phyloP scores from a whole-genome alignment of 2,797 vertebrate genomes.

The Nothura maculosa region DNA sequence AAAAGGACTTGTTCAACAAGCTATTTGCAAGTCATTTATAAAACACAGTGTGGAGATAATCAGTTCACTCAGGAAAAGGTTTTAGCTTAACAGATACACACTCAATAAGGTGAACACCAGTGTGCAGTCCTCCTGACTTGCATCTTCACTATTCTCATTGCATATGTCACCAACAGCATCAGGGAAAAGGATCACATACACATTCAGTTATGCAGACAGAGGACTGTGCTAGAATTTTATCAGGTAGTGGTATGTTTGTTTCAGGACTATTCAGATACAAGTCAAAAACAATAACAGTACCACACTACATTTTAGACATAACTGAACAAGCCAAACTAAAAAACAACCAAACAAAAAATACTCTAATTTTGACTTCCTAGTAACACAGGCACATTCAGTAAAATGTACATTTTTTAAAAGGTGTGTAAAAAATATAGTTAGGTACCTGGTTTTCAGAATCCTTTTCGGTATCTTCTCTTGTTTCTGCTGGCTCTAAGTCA shows the following conservation, averaged over 20 bases:
- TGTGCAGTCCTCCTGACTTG: background rate
- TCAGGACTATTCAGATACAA: background rate
- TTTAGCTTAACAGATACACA: background rate
- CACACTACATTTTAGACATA: background rate
- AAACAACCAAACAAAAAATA: background rate
- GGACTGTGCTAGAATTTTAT: background rate
- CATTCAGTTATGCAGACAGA: background rate
- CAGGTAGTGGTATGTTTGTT: background rate
- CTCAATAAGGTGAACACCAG: background rate
- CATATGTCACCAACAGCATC: background rate
- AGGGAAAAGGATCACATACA: background rate
- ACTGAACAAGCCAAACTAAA: background rate
- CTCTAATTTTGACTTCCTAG: background rate
- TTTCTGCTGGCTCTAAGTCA: constrained; percentile 70
- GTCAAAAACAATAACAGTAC: background rate
- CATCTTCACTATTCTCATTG: background rate
- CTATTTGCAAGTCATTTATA: background rate
- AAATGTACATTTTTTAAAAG: background rate
- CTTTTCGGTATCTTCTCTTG: constrained; percentile 79
- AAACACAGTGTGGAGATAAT: background rate
- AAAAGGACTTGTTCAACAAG: constrained; percentile 68
- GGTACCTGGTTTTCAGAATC: constrained; percentile 82
- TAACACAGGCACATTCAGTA: background rate
- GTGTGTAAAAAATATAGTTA: background rate
- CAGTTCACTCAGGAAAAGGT: background rate